A percentile compares a stretch with the other conserved stretches of the same genome.
Evolutionary conservation across 1,140 invertebrate species (phyloP).

Genomic region (Zaprionus gabonicus): DNA sequence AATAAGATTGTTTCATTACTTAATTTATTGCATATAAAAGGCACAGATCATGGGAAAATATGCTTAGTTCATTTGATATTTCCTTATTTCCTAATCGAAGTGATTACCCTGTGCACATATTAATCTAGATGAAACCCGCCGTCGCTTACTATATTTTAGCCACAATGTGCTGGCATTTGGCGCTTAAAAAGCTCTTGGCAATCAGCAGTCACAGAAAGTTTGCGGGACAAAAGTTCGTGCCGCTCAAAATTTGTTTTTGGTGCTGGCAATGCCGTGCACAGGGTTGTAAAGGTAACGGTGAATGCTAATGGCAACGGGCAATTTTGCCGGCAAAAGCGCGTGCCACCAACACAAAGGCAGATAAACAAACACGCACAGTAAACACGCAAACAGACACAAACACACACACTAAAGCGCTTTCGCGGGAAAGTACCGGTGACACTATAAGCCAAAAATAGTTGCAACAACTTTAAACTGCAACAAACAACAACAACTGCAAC

Average conservation of each 20-base stretch:
- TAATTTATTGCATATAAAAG: too few species aligned
- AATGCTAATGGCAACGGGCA: conserved; percentile 47
- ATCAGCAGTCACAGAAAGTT: conserved; percentile 15
- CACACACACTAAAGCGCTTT: conserved; percentile 26
- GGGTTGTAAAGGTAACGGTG: conserved; percentile 46
- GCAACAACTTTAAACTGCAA: conserved; percentile 20
- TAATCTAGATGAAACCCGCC: background rate
- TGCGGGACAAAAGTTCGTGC: conserved; percentile 16
- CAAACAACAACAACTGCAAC: conserved; percentile 14
- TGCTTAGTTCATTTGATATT: too few species aligned
- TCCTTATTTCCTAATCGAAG: too few species aligned
- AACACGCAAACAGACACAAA: conserved; percentile 19
- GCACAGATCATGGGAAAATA: too few species aligned
- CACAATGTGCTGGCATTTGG: background rate
- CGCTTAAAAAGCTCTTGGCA: conserved; percentile 20
- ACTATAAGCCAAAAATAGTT: conserved; percentile 28
- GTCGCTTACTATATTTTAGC: background rate
- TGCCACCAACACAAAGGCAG: conserved; percentile 44
- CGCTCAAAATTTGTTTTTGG: conserved; percentile 10
- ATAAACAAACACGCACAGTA: conserved; percentile 45
- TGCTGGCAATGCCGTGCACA: conserved; percentile 61
- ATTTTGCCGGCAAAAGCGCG: conserved; percentile 46
- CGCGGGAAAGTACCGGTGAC: conserved; percentile 33
- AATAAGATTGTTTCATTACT: too few species aligned
- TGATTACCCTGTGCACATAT: background rate